Base-by-base conservation (phyloP, 1,140 invertebrate genomes). In the Apis dorsata region DNA sequence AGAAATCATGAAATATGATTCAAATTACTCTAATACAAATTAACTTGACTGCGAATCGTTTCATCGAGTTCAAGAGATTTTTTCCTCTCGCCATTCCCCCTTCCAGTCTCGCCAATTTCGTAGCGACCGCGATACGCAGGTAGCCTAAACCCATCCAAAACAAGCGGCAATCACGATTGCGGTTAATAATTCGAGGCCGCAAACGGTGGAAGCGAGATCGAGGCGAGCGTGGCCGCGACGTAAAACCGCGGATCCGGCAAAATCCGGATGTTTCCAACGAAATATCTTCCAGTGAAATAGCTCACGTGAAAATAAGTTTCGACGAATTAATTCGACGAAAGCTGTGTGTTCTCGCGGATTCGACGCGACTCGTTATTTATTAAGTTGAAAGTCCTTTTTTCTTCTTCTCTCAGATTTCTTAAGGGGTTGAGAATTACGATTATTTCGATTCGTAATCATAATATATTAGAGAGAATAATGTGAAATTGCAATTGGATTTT, bases 161-260 rank as follows among this genome's bases (percentile, higher is more conserved):
- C 90, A 91, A 90, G 86, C 85, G 81, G 81, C 90, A 91, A 92
- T 91, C 90, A 90, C 83, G 90, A 90, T 60, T 86, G 88, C 86
- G 88, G 90, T 91, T 92, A 91, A 92, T 92, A 91, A 92, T 89
- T 91, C 86, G 82, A 63, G 81, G 72, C 89, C 86, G 83, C 88
- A 87, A 89, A 74, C 78, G 75, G 55, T 83, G 63, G 11, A 60
- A 76, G 76, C 71, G 82, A 75, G 85, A 84, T 81, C 84, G 86
- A 85, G 86, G 86, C 81, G 28, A 62, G 51, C 28, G 68, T 62
- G 81, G 91, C 90, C 69, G 71, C 76, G 63, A 85, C 90, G 86
- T 91, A 90, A 91, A 92, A 90, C 91, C 90, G 86, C 90, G 85
- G 83, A 72, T 63, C 68, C 81, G 83, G 88, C 87, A 90, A 92